These are phyloP conservation scores for Pitangus sulphuratus DNA, from an alignment of 2,797 vertebrate genomes.

Conservation along the genomic window DNA sequence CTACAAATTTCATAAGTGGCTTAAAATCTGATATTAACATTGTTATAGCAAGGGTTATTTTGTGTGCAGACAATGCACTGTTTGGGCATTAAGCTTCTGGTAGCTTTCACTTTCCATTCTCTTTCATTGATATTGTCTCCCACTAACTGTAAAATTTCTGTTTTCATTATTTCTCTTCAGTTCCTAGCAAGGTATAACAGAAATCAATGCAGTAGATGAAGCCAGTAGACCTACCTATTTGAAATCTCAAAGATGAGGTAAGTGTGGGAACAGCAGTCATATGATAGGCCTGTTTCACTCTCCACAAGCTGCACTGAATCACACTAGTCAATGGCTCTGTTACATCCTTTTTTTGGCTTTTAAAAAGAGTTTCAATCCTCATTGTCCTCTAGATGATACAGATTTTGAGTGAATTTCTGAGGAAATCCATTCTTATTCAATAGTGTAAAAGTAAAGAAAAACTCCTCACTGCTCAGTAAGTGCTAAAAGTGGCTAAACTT, in stretches of 20 bases:
- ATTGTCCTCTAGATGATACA: neutral
- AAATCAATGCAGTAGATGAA: neutral
- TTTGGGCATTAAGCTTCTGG: neutral
- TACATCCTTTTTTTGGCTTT: neutral
- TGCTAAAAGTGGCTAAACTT: neutral
- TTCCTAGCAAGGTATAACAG: neutral
- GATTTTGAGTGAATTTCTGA: neutral
- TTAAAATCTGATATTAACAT: neutral
- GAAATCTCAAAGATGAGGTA: neutral
- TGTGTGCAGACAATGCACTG: neutral
- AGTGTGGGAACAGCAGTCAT: neutral
- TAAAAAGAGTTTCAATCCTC: neutral
- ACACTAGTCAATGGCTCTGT: neutral
- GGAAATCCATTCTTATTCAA: neutral
- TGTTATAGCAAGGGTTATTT: neutral
- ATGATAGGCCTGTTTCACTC: neutral
- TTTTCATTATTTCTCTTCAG: neutral
- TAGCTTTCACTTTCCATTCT: neutral
- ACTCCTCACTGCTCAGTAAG: neutral
- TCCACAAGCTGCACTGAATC: neutral
- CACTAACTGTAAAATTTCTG: neutral
- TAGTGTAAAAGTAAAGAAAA: neutral
- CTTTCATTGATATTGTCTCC: neutral
- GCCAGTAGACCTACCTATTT: neutral
- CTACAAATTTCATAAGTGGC: neutral